Conservation (phyloP, 2,113 vertebrate species). For the Labeo catla region DNA sequence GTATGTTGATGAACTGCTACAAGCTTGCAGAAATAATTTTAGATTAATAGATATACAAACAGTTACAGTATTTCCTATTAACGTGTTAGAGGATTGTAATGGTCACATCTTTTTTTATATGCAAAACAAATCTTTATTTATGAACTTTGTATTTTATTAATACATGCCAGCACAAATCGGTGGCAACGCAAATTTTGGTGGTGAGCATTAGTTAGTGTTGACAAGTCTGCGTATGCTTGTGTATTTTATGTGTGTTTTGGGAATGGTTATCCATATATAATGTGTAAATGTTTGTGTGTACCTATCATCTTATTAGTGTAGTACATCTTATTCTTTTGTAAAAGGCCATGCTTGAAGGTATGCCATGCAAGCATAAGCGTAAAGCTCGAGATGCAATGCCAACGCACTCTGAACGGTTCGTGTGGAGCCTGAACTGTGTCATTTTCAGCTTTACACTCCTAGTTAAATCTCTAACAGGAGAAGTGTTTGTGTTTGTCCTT, state of each 20-base stretch:
- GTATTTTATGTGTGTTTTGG: constrained; percentile 14
- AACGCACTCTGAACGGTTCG: constrained; percentile 11
- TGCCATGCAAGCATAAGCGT: background rate
- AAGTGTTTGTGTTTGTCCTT: background rate
- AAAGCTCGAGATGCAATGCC: constrained; percentile 25
- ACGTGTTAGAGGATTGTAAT: background rate
- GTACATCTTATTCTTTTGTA: background rate
- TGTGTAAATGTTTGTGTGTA: background rate
- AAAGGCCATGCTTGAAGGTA: constrained; percentile 23
- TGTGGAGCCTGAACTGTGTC: constrained; percentile 20
- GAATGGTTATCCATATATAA: background rate
- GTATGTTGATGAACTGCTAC: background rate
- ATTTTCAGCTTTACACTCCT: background rate
- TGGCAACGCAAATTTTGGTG: background rate
- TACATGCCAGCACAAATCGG: background rate
- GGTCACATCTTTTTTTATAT: background rate
- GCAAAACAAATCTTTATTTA: background rate
- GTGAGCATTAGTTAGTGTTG: background rate
- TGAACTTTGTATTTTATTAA: constrained; percentile 7
- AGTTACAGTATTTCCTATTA: background rate
- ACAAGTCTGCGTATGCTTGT: background rate
- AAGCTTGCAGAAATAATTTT: background rate
- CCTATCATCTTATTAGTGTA: background rate
- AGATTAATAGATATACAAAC: constrained; percentile 17
- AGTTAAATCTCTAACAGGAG: constrained; percentile 15